Evolutionary conservation across 2,113 vertebrate genomes (phyloP).

Genomic region (Copsychus sechellarum): DNA sequence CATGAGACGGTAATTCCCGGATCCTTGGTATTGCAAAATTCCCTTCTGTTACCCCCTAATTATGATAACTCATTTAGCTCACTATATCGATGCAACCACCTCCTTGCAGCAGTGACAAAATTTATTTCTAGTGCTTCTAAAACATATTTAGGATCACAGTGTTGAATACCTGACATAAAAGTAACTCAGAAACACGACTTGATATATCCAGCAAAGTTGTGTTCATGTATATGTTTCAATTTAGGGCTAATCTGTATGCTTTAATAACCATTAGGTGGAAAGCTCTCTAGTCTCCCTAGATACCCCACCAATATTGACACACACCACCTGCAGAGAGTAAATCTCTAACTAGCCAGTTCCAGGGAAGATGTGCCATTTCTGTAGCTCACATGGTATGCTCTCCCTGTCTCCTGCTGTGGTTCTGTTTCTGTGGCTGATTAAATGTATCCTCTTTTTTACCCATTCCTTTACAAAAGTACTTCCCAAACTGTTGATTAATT

Average conservation of each 20-base stretch:
- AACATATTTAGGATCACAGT: neutral
- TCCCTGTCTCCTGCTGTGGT: neutral
- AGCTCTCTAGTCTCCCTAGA: neutral
- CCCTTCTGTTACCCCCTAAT: neutral
- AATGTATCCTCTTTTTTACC: neutral
- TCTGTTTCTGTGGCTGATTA: neutral
- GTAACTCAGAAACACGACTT: neutral
- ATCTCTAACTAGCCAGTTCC: neutral
- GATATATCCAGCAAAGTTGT: neutral
- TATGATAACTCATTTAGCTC: neutral
- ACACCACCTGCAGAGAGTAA: neutral
- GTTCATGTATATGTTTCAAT: neutral
- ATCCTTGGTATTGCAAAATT: slow-evolving; percentile 13
- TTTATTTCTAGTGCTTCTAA: neutral
- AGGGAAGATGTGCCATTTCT: neutral
- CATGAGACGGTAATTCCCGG: neutral
- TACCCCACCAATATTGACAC: neutral
- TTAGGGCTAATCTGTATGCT: neutral
- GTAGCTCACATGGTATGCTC: neutral
- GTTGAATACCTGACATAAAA: neutral
- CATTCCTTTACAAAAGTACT: neutral
- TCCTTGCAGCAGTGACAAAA: neutral
- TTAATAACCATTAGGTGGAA: neutral
- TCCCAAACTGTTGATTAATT: neutral
- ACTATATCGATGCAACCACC: neutral